Percentiles rank a stretch among this genome's conserved stretches.
phyloP scores from a whole-genome alignment of 2,113 vertebrate genomes.

The Athene cunicularia region DNA sequence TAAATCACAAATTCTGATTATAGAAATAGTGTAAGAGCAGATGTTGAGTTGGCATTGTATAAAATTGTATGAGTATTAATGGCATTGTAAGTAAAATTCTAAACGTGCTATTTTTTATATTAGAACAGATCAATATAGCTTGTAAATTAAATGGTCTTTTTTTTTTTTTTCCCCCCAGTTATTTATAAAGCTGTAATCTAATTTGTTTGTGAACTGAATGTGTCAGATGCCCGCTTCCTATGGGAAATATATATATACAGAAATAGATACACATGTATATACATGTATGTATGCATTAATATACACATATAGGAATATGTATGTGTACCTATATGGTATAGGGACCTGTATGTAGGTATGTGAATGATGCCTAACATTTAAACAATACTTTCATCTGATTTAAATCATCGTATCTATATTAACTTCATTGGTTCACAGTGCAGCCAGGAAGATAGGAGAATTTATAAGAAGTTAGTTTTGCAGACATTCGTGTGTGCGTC shows the following conservation, averaged over 20 bases:
- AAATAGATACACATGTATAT: not conserved
- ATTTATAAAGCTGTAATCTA: not conserved
- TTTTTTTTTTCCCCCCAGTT: not conserved
- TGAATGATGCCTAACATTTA: not conserved
- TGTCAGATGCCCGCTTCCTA: not conserved
- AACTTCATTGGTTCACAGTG: not conserved
- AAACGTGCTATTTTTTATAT: not conserved
- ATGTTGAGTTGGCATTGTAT: not conserved
- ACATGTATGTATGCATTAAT: not conserved
- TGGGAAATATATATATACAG: not conserved
- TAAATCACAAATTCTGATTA: not conserved
- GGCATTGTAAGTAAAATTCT: not conserved
- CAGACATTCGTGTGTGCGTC: not conserved
- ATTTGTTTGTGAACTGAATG: not conserved
- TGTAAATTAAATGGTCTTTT: not conserved
- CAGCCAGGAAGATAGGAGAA: not conserved
- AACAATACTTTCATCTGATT: not conserved
- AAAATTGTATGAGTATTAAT: not conserved
- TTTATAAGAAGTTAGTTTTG: not conserved
- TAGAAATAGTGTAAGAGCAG: not conserved
- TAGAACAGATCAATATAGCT: not conserved
- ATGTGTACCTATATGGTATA: not conserved
- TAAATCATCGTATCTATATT: not conserved
- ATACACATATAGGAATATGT: not conserved
- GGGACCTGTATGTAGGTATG: not conserved